Conservation (phyloP, 2,113 vertebrate species). For the Marmota monax region DNA sequence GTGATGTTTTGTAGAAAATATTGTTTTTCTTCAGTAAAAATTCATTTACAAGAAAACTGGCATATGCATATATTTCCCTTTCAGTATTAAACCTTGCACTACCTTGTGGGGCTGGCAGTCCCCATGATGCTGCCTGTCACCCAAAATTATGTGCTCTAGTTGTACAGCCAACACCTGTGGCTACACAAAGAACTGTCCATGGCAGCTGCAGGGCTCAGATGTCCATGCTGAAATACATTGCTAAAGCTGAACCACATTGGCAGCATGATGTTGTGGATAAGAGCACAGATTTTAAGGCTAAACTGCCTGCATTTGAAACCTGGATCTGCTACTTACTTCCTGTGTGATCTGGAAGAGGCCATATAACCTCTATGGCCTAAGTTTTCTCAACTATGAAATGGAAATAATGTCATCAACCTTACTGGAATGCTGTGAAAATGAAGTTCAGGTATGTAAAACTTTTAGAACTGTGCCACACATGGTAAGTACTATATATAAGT, state of each 20-base stretch:
- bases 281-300: not conserved
- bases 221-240: slow-evolving; percentile 85
- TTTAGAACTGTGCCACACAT: not conserved
- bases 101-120: slow-evolving; percentile 86
- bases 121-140: slow-evolving; percentile 85
- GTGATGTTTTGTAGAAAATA: slow-evolving; percentile 82
- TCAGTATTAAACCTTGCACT: slow-evolving; percentile 87
- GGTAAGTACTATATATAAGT: not conserved
- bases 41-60: slow-evolving; percentile 86
- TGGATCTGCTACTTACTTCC: not conserved
- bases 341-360: not conserved
- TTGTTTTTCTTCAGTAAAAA: slow-evolving; percentile 88
- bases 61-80: slow-evolving; percentile 86
- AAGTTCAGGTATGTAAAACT: not conserved
- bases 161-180: slow-evolving; percentile 88
- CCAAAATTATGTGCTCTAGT: slow-evolving; percentile 76
- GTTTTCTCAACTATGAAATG: slow-evolving; percentile 32
- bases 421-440: not conserved
- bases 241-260: slow-evolving; percentile 84
- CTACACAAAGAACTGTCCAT: slow-evolving; percentile 85
- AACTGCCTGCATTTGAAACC: not conserved
- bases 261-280: not conserved
- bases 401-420: not conserved
- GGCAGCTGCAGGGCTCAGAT: slow-evolving; percentile 89
- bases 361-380: not conserved